phyloP scores from a whole-genome alignment of 2,113 vertebrate genomes.

The Psittacula cyanocephala region DNA sequence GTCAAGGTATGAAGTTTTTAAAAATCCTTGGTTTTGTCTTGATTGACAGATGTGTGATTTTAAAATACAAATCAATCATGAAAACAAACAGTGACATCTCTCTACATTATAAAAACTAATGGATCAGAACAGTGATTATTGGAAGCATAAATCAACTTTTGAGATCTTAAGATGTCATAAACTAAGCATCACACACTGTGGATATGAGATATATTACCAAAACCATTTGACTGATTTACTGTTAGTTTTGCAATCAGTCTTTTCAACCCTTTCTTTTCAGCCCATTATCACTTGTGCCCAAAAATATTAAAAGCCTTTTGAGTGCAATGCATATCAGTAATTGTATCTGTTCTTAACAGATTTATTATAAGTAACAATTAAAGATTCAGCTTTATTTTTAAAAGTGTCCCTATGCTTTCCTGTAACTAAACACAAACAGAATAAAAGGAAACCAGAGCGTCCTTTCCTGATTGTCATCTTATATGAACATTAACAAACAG shows the following conservation, averaged over 20 bases:
- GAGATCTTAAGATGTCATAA: conserved; percentile 55
- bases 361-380: not conserved
- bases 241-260: conserved; percentile 33
- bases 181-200: conserved; percentile 38
- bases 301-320: conserved; percentile 61
- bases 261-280: not conserved
- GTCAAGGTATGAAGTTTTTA: not conserved
- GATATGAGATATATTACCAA: conserved; percentile 28
- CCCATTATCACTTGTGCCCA: conserved; percentile 57
- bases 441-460: not conserved
- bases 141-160: conserved; percentile 66
- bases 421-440: not conserved
- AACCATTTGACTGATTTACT: conserved; percentile 50
- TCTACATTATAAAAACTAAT: conserved; percentile 45
- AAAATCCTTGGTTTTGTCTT: not conserved
- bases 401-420: not conserved
- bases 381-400: not conserved
- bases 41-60: conserved; percentile 35
- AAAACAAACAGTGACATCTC: not conserved
- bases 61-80: conserved; percentile 25
- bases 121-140: conserved; percentile 46
- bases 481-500: not conserved
- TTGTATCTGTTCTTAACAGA: not conserved
- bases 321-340: conserved; percentile 30
- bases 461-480: not conserved